Conservation (phyloP, 2,113 vertebrate species). For the Cyphomyrus plagiostoma region DNA sequence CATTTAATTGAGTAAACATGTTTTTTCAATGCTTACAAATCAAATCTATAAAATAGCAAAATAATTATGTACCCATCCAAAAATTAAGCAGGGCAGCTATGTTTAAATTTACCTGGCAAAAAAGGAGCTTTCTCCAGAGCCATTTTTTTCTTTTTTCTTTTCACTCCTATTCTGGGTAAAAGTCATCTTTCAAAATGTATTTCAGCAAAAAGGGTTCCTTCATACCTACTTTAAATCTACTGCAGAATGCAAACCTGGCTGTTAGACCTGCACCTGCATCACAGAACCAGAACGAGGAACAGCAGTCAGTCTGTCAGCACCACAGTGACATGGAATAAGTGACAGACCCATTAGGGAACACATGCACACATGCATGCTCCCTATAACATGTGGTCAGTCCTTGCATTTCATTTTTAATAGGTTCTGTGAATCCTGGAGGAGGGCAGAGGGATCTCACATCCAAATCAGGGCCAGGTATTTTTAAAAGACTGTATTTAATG, state of each 20-base stretch:
- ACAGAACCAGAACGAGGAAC: neutral
- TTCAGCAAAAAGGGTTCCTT: neutral
- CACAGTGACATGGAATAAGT: neutral
- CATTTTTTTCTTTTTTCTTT: too few relatives aligned
- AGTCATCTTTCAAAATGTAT: neutral
- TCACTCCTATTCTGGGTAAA: neutral
- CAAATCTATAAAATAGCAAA: neutral
- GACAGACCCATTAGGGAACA: slow-evolving; percentile 31
- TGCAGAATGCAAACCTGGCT: neutral
- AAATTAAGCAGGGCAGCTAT: neutral
- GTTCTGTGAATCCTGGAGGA: slow-evolving; percentile 18
- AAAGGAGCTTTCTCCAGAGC: neutral
- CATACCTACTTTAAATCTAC: neutral
- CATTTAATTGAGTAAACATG: neutral
- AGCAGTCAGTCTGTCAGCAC: neutral
- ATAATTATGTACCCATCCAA: neutral
- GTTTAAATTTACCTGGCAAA: neutral
- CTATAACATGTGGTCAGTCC: slow-evolving; percentile 21
- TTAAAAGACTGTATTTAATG: neutral
- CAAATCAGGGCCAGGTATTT: neutral
- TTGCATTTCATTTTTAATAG: slow-evolving; percentile 17
- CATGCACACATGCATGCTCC: slow-evolving; percentile 23
- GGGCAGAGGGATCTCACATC: neutral
- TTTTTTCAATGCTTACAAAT: neutral
- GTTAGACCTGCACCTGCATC: neutral